Percentiles rank a stretch among this genome's conserved stretches.
These are phyloP conservation scores for Microhierax caerulescens DNA, from an alignment of 2,797 vertebrate species.

Conservation along the genomic window DNA sequence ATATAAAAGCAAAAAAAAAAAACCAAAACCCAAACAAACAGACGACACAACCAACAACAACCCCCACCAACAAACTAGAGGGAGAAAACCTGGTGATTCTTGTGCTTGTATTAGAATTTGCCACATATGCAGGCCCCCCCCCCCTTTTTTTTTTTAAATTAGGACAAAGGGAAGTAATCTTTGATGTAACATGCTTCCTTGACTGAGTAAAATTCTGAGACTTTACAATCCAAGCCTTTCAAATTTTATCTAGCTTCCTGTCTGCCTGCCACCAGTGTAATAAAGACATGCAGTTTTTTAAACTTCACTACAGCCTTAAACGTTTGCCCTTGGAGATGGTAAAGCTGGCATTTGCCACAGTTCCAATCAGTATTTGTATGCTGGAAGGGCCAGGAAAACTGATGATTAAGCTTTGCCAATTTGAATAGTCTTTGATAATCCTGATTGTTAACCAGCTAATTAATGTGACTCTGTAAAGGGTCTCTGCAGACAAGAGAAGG, in stretches of 20 bases:
- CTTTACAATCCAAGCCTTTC: background rate
- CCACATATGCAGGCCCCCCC: rapidly evolving
- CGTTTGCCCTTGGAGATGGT: background rate
- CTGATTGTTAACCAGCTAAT: background rate
- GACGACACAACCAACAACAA: no score
- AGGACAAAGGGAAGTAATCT: background rate
- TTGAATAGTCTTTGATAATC: background rate
- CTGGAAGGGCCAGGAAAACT: background rate
- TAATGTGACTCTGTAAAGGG: rapidly evolving
- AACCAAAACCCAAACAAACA: no score
- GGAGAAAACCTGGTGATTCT: background rate
- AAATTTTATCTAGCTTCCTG: background rate
- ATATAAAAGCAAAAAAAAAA: background rate
- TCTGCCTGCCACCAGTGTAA: background rate
- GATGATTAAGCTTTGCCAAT: background rate
- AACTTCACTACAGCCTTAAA: background rate
- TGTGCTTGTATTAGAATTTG: background rate
- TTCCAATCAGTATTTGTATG: background rate
- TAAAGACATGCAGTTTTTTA: background rate
- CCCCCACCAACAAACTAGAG: no score
- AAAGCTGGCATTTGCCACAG: background rate
- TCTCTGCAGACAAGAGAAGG: background rate
- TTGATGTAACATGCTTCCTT: background rate
- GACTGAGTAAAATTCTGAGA: background rate
- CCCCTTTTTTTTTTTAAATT: background rate